A percentile compares a stretch with the other conserved stretches of the same genome.
phyloP scores from a whole-genome alignment of 2,888 invertebrate genomes.

The Caenorhabditis imperialis region DNA sequence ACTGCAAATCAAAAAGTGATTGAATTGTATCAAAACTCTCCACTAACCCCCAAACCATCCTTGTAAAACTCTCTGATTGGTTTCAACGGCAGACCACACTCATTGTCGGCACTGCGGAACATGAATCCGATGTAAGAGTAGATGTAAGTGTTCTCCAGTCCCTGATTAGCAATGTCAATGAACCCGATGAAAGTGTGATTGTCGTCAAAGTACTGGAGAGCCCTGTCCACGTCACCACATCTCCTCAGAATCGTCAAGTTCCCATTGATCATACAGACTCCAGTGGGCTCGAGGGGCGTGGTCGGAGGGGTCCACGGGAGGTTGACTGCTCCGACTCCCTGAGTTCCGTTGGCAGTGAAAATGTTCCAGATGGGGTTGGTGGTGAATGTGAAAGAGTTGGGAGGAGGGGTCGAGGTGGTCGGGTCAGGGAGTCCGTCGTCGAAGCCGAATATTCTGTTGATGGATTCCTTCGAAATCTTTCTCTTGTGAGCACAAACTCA shows the following conservation, averaged over 20 bases:
- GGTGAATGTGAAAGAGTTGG: constrained; percentile 4
- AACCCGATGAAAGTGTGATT: constrained; percentile 27
- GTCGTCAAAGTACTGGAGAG: constrained; percentile 24
- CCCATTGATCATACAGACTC: constrained; percentile 24
- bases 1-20: constrained; percentile 9
- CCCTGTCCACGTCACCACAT: constrained; percentile 17
- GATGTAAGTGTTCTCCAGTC: constrained; percentile 13
- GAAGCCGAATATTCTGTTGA: constrained; percentile 24
- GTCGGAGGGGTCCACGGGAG: constrained; percentile 28
- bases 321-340: constrained; percentile 28
- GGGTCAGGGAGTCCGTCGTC: constrained; percentile 31
- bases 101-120: constrained; percentile 7
- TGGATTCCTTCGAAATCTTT: background rate
- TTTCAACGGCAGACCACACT: constrained; percentile 16
- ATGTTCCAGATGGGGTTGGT: constrained; percentile 32
- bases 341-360: constrained; percentile 17
- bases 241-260: constrained; percentile 11
- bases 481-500: too few species aligned
- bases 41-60: constrained; percentile 17
- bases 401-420: constrained; percentile 5
- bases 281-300: constrained; percentile 19
- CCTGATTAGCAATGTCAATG: constrained; percentile 13
- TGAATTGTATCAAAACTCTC: too few species aligned
- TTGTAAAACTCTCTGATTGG: constrained; percentile 33
- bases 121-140: constrained; percentile 31